Evolutionary conservation across 2,797 vertebrate species (phyloP).

Genomic region (Sarcophilus harrisii): DNA sequence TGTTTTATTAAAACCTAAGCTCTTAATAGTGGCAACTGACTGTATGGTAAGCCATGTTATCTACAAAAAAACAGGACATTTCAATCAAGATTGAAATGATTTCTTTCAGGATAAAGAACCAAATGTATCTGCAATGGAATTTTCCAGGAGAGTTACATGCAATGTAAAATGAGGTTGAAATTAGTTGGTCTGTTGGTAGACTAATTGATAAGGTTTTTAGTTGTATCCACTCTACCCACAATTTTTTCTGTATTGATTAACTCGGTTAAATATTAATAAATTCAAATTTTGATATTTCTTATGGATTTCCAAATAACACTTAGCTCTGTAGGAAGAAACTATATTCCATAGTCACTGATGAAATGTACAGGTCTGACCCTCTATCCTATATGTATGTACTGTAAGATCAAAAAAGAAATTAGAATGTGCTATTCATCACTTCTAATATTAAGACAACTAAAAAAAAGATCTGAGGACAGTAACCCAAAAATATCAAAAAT

Average conservation of each 20-base stretch:
- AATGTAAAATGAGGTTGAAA: constrained; percentile 24
- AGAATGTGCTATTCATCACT: not conserved
- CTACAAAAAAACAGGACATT: constrained; percentile 64
- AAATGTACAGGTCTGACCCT: not conserved
- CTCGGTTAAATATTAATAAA: constrained; percentile 39
- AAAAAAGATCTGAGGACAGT: not conserved
- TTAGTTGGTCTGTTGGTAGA: not conserved
- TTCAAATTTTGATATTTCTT: not conserved
- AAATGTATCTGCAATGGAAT: constrained; percentile 66
- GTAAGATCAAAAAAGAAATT: not conserved
- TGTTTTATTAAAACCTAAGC: constrained; percentile 28
- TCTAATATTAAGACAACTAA: not conserved
- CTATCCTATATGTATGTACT: not conserved
- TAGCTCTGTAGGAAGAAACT: not conserved
- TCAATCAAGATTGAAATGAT: constrained; percentile 63
- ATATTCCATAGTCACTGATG: not conserved
- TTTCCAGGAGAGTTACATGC: constrained; percentile 55
- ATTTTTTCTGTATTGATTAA: not conserved
- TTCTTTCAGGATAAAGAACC: constrained; percentile 63
- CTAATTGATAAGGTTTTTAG: not conserved
- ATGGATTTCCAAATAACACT: not conserved
- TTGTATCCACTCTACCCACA: not conserved
- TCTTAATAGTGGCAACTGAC: constrained; percentile 24
- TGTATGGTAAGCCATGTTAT: constrained; percentile 51
- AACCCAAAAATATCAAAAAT: not conserved